A percentile compares a stretch with the other conserved stretches of the same genome.
phyloP scores from a whole-genome alignment of 2,797 vertebrate species.

The Semaprochilodus insignis region DNA sequence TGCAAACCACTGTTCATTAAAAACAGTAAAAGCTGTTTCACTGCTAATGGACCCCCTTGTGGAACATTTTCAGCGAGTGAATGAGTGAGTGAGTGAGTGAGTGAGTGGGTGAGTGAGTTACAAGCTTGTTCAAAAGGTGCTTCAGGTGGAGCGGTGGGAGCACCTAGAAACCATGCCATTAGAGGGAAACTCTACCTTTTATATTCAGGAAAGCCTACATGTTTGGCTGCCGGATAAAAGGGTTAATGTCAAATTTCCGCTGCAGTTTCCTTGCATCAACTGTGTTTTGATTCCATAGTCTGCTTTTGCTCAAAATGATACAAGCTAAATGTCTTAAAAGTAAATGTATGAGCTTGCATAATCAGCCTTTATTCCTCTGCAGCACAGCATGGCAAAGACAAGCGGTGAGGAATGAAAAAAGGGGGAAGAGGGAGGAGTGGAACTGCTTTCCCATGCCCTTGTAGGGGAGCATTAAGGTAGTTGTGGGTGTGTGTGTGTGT shows the following conservation, averaged over 20 bases:
- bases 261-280: neutral
- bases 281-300: neutral
- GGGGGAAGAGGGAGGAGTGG: neutral
- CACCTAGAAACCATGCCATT: neutral
- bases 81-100: no score
- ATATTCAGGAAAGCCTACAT: neutral
- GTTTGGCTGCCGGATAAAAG: neutral
- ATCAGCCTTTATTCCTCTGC: neutral
- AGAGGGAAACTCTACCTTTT: neutral
- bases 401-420: neutral
- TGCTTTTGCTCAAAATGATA: neutral
- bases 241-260: neutral
- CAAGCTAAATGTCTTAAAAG: neutral
- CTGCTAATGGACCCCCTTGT: no score
- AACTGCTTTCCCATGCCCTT: constrained; percentile 35
- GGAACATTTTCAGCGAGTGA: no score
- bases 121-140: no score
- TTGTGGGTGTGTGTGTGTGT: constrained; percentile 20
- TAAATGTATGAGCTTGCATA: neutral
- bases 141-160: no score
- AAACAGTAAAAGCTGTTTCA: no score
- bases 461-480: constrained; percentile 9
- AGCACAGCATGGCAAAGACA: neutral
- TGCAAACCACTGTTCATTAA: no score
- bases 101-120: no score